Percentiles rank a stretch among this genome's conserved stretches.
Conservation (phyloP, 2,888 invertebrate genomes). For the Caenorhabditis sp. region DNA sequence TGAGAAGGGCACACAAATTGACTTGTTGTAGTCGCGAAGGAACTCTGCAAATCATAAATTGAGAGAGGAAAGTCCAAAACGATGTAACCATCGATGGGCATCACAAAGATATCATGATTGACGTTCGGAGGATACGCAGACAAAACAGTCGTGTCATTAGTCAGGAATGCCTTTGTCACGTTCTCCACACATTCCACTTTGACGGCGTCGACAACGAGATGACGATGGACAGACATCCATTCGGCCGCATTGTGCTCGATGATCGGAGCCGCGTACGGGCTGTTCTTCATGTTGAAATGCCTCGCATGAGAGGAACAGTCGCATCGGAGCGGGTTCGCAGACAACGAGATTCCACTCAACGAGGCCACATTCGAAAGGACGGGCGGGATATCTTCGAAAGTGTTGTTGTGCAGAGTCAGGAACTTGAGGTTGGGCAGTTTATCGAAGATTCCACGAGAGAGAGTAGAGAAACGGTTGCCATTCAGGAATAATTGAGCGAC, state of each 20-base stretch:
- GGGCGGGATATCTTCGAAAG: constrained; percentile 57
- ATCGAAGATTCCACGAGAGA: constrained; percentile 61
- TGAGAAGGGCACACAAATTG: constrained; percentile 69
- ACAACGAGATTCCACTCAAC: constrained; percentile 64
- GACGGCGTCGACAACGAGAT: constrained; percentile 66
- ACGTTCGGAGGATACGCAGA: constrained; percentile 73
- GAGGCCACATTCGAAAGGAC: constrained; percentile 41
- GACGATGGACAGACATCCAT: constrained; percentile 57
- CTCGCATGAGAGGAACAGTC: constrained; percentile 67
- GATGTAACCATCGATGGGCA: constrained; percentile 74
- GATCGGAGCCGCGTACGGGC: constrained; percentile 15
- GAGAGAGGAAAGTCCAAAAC: no score
- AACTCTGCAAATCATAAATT: constrained; percentile 71
- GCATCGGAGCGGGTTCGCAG: constrained; percentile 77
- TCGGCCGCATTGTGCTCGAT: constrained; percentile 58
- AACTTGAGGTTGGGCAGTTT: constrained; percentile 69
- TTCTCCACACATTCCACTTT: constrained; percentile 76
- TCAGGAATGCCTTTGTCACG: constrained; percentile 72
- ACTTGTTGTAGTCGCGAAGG: constrained; percentile 63
- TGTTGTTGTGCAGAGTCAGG: constrained; percentile 72
- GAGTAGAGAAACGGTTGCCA: constrained; percentile 61
- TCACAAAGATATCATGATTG: constrained; percentile 71
- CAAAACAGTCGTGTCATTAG: constrained; percentile 76
- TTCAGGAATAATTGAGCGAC: constrained; percentile 69
- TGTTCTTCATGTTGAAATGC: neutral